Base-by-base conservation (phyloP, 2,113 vertebrate genomes). In the Petroica traversi region DNA sequence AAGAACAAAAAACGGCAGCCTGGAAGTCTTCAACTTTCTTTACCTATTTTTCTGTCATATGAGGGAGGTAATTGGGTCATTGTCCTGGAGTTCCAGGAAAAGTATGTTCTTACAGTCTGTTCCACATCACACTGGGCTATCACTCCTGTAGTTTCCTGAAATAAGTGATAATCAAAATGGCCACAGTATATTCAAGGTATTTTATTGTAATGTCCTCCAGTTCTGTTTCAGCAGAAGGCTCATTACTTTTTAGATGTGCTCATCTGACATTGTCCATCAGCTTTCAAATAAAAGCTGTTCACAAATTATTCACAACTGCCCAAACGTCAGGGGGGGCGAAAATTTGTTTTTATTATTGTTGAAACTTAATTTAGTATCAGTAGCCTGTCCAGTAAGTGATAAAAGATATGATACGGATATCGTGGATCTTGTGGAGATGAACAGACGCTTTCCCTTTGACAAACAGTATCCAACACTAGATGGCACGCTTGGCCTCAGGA, bases 401-500 rank as follows among this genome's bases (percentile, higher is more conserved):
- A 43, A 46, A 34, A 54, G 14, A 5, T 38, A 1, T 9, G 19
- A 52, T 34, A 25, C 0, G 1, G 62, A 4, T 58, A 19, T 12
- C 36, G 26, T 28, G 33, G 87, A 33, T 31, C 3, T 7, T 16
- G 51, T 0, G 0, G 52, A 29, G 33, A 9, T 12, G 6, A 20
- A 18, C 17, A 18, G 61, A 5, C 2, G 5, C 48, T 63, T 57
- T 51, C 9, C 7, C 41, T 61, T 96, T 24, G 16, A 25, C 55
- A 45, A 68, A 17, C 54, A 6, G 8, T 6, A 36, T 68, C 26
- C 63, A 92, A 89, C 98, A 92, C 98, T 98, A 98, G 98, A 96
- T 98, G 98, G 98, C 98, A 98, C 85, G 11, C 96, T 98, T 97
- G 94, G 91, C 96, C 95, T 97, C 96, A 28, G 69, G 83, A 98